Evolutionary conservation across 2,113 vertebrate genomes (phyloP), one percentile per base, ranked within the genome.

Genomic region (Nothocercus julius): DNA sequence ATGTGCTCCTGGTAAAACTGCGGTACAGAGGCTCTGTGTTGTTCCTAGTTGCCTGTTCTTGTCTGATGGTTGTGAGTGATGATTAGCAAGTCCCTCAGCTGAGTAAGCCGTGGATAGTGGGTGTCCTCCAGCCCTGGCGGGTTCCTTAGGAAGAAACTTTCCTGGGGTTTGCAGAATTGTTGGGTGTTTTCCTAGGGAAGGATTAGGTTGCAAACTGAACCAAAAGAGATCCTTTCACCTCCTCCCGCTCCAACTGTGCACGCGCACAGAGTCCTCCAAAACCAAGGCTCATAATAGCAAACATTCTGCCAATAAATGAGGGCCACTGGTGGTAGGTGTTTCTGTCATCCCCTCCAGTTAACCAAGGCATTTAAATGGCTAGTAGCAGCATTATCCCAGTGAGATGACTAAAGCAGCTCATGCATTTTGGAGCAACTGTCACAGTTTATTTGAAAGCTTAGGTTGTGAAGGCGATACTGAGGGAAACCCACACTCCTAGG

Each of bases 71-170:
- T 44, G 8, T 47, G 13, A 1, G 27, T 32, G 38, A 10, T 28
- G 17, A 9, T 13, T 18, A 11, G 32, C 17, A 1, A 22, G 32
- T 5, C 45, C 82, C 13, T 45, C 14, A 14, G 11, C 38, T 28
- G 30, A 36, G 51, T 5, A 47, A 6, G 13, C 30, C 4, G 0
- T 38, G 53, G 38, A 5, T 42, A 32, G 68, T 1, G 4, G 8
- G 13, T 32, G 18, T 3, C 6, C 2, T 25, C 27, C 34, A 3
- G 59, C 1, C 20, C 38, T 6, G 0, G 11, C 62, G 77, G n/a
- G 1, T 68, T 63, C 19, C 2, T 25, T n/a, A 30, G 16, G 1
- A 28, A 47, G 27, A 49, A 40, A 13, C 54, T 61, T 42, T 22
- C 28, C 14, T n/a, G 34, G 44, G 17, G 44, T 82, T 72, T 20